These are phyloP conservation scores for Cardiocondyla obscurior DNA, from an alignment of 1,140 invertebrate species.

Conservation along the genomic window DNA sequence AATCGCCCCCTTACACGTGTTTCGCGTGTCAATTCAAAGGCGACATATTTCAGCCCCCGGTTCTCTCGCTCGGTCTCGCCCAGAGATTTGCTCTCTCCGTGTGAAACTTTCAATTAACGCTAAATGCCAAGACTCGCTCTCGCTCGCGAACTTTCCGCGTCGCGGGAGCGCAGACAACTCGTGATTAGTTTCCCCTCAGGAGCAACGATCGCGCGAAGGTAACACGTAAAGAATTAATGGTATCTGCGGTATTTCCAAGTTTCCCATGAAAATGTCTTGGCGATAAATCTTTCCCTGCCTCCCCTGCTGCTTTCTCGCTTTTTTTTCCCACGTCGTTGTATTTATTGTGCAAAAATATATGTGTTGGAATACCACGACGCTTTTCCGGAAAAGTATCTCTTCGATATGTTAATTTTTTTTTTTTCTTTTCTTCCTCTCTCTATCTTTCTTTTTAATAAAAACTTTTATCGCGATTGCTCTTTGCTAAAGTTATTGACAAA, in stretches of 20 bases:
- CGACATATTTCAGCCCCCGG: constrained; percentile 40
- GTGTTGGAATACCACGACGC: too few relatives aligned
- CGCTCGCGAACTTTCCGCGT: not conserved
- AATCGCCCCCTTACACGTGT: constrained; percentile 37
- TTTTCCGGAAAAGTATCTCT: too few relatives aligned
- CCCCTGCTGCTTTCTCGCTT: not conserved
- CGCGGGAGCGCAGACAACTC: not conserved
- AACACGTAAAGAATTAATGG: constrained; percentile 4
- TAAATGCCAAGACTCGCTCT: not conserved
- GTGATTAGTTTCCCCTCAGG: constrained; percentile 3
- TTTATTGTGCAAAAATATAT: not conserved
- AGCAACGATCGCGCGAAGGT: not conserved
- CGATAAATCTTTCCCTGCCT: not conserved
- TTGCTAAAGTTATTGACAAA: not conserved
- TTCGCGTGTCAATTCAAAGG: constrained; percentile 13
- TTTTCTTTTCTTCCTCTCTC: too few relatives aligned
- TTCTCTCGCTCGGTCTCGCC: not conserved
- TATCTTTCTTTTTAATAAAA: too few relatives aligned
- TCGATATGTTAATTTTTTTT: not conserved
- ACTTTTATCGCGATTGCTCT: not conserved
- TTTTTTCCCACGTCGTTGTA: too few relatives aligned
- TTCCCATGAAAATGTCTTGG: not conserved
- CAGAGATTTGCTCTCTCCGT: not conserved
- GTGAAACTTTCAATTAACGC: constrained; percentile 37
- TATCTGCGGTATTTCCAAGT: not conserved